Conservation (phyloP, 2,888 invertebrate genomes). For the Aporophyla nigra region DNA sequence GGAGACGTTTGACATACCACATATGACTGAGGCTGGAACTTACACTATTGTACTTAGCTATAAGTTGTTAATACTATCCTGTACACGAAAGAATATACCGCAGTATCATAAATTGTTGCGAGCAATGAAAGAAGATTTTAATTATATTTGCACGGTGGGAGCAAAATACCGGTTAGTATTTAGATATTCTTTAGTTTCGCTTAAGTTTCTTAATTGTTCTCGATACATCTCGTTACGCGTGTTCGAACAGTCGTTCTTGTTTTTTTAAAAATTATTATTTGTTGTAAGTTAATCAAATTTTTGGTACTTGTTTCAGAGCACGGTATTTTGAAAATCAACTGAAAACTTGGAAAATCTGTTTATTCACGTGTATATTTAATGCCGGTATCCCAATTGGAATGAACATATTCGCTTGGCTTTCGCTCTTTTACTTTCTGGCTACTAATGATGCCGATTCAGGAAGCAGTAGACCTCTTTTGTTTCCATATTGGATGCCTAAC, state of each 20-base stretch:
- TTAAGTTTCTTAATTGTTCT: not conserved
- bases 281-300: not conserved
- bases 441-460: constrained; percentile 67
- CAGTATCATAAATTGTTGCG: constrained; percentile 73
- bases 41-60: constrained; percentile 76
- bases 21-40: constrained; percentile 75
- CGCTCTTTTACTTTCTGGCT: constrained; percentile 68
- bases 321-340: constrained; percentile 77
- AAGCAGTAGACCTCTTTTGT: constrained; percentile 73
- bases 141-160: constrained; percentile 72
- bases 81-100: constrained; percentile 70
- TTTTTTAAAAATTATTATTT: not conserved
- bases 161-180: constrained; percentile 46
- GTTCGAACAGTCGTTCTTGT: too few relatives aligned
- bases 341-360: constrained; percentile 75
- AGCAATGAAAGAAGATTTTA: constrained; percentile 75
- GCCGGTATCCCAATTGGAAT: constrained; percentile 62
- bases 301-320: constrained; percentile 63
- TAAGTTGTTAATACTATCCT: constrained; percentile 71
- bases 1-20: constrained; percentile 66
- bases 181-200: not conserved
- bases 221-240: not conserved
- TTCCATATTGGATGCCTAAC: constrained; percentile 77
- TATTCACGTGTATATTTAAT: constrained; percentile 68
- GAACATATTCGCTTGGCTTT: constrained; percentile 58